phyloP scores from a whole-genome alignment of 1,140 invertebrate species.

The Atta colombica region DNA sequence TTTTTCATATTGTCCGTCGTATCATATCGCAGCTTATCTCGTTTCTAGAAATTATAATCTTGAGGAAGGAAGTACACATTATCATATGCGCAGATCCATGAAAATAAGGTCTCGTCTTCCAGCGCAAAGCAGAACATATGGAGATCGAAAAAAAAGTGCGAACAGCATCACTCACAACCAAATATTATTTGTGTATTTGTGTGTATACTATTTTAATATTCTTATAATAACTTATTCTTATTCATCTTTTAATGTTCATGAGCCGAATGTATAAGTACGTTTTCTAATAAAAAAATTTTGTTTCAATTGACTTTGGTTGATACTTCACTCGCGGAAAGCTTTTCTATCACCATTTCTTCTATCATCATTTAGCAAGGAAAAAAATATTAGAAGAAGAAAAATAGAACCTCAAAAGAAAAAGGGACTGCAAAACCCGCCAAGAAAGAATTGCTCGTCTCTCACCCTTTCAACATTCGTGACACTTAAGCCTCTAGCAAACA shows the following conservation, averaged over 20 bases:
- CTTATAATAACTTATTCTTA: not conserved
- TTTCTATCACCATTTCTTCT: slow-evolving; percentile 20
- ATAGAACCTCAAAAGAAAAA: not conserved
- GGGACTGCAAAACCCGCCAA: not conserved
- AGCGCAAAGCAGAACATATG: slow-evolving; percentile 18
- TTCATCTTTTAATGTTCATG: not conserved
- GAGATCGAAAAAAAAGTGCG: not conserved
- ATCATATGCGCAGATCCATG: slow-evolving; percentile 59
- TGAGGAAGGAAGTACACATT: slow-evolving; percentile 16
- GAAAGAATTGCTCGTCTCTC: slow-evolving; percentile 34
- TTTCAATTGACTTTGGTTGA: slow-evolving; percentile 14
- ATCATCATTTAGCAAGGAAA: not conserved
- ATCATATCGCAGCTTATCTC: not conserved
- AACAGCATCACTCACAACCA: not conserved
- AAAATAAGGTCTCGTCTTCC: slow-evolving; percentile 61
- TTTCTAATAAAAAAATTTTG: slow-evolving; percentile 25
- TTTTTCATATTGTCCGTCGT: not conserved
- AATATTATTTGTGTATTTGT: not conserved
- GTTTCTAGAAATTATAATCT: slow-evolving; percentile 3
- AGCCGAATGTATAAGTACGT: not conserved
- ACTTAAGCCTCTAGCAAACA: slow-evolving; percentile 63
- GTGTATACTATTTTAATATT: not conserved
- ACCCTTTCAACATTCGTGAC: slow-evolving; percentile 34
- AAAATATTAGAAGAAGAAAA: not conserved
- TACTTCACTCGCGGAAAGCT: not conserved